Percentiles rank a stretch among this genome's conserved stretches.
Conservation (phyloP, 2,888 invertebrate species). For the Hemithea aestivaria region DNA sequence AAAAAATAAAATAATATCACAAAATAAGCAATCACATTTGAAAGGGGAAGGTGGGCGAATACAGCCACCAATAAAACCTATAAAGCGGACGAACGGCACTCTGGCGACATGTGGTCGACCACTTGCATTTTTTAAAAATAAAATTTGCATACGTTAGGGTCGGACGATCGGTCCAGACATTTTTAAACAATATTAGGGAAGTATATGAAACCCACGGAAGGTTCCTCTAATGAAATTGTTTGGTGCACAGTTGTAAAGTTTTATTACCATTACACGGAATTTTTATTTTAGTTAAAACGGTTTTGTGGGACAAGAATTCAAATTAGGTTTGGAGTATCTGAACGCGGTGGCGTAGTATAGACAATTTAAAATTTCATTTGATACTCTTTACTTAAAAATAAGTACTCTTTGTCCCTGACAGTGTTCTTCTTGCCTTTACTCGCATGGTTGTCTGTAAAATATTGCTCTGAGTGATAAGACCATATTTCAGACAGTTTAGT, state of each 20-base stretch:
- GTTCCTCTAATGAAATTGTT: conserved; percentile 55
- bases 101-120: conserved; percentile 62
- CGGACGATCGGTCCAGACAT: conserved; percentile 26
- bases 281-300: conserved; percentile 24
- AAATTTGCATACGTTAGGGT: conserved; percentile 72
- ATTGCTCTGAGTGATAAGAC: no score
- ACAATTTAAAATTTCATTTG: no score
- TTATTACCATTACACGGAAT: conserved; percentile 27
- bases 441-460: no score
- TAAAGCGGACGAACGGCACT: conserved; percentile 40
- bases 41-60: conserved; percentile 44
- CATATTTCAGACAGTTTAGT: no score
- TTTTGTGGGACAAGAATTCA: conserved; percentile 20
- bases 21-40: conserved; percentile 43
- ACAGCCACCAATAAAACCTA: conserved; percentile 47
- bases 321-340: conserved; percentile 11
- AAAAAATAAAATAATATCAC: no score
- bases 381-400: no score
- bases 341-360: no score
- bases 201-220: conserved; percentile 33
- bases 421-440: no score
- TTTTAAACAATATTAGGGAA: conserved; percentile 39
- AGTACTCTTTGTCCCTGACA: no score
- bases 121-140: conserved; percentile 73
- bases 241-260: conserved; percentile 29